These are phyloP conservation scores for Drosophila meridiana DNA, from an alignment of 2,888 invertebrate species.

Conservation along the genomic window DNA sequence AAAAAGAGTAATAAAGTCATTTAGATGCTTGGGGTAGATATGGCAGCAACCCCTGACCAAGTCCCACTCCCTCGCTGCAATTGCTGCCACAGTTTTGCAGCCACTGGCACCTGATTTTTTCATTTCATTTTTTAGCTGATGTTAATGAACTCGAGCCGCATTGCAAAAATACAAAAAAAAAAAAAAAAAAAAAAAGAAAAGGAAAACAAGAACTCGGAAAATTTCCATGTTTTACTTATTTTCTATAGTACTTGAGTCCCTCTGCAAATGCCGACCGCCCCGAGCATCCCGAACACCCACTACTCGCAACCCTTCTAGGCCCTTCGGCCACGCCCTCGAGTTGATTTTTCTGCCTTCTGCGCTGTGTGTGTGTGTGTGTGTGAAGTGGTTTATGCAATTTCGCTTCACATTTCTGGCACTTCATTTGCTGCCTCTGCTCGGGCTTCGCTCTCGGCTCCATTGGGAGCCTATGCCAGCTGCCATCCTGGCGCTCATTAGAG, in stretches of 20 bases:
- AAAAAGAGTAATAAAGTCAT: slow-evolving; percentile 76
- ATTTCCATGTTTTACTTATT: slow-evolving; percentile 38
- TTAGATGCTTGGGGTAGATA: slow-evolving; percentile 81
- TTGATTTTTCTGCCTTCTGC: slow-evolving; percentile 49
- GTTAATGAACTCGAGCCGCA: slow-evolving; percentile 75
- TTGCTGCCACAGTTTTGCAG: slow-evolving; percentile 64
- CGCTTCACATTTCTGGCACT: slow-evolving; percentile 81
- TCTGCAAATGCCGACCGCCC: neutral
- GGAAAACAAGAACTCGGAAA: slow-evolving; percentile 5
- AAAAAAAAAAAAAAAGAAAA: neutral
- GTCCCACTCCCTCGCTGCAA: slow-evolving; percentile 13
- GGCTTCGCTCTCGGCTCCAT: slow-evolving; percentile 9
- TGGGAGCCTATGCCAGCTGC: slow-evolving; percentile 35
- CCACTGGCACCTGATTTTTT: slow-evolving; percentile 57
- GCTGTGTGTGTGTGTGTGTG: slow-evolving; percentile 21
- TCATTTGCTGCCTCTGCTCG: slow-evolving; percentile 63
- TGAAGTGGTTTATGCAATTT: slow-evolving; percentile 77
- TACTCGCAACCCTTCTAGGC: slow-evolving; percentile 2
- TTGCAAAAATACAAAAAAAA: slow-evolving; percentile 40
- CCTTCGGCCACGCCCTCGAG: slow-evolving; percentile 40
- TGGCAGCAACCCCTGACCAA: slow-evolving; percentile 33
- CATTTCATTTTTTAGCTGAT: slow-evolving; percentile 44
- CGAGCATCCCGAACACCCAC: neutral
- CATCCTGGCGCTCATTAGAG: slow-evolving; percentile 70
- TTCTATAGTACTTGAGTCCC: slow-evolving; percentile 13